Evolutionary conservation across 2,888 invertebrate species (phyloP).

Genomic region (Ectemnius cavifrons): DNA sequence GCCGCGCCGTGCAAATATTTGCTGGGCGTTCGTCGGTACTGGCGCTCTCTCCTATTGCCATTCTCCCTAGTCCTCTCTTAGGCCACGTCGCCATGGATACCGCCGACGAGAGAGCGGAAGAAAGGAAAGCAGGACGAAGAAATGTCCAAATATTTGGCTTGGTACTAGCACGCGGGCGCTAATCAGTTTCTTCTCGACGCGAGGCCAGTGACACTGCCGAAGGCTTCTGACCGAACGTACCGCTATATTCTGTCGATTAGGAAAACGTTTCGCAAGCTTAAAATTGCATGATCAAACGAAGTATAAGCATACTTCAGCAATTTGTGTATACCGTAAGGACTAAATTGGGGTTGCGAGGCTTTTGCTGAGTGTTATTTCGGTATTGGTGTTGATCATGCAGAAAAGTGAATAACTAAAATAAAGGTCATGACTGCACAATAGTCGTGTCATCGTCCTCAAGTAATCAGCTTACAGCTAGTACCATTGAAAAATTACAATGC

Average conservation of each 20-base stretch:
- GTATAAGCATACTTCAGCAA: no score
- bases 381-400: no score
- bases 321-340: no score
- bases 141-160: constrained; percentile 59
- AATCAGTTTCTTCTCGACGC: constrained; percentile 49
- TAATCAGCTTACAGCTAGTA: constrained; percentile 59
- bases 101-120: constrained; percentile 50
- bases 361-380: no score
- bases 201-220: constrained; percentile 32
- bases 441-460: constrained; percentile 40
- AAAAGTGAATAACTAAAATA: constrained; percentile 9
- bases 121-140: constrained; percentile 34
- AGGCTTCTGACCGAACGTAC: neutral
- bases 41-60: constrained; percentile 47
- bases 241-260: neutral
- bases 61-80: constrained; percentile 50
- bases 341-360: no score
- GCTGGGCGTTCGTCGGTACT: constrained; percentile 61
- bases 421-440: constrained; percentile 44
- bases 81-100: constrained; percentile 69
- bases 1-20: constrained; percentile 67
- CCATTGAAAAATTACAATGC: constrained; percentile 70
- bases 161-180: constrained; percentile 45
- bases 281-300: no score
- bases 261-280: neutral